These are phyloP conservation scores for Melanerpes aurifrons DNA, from an alignment of 2,113 vertebrate genomes.

Conservation along the genomic window DNA sequence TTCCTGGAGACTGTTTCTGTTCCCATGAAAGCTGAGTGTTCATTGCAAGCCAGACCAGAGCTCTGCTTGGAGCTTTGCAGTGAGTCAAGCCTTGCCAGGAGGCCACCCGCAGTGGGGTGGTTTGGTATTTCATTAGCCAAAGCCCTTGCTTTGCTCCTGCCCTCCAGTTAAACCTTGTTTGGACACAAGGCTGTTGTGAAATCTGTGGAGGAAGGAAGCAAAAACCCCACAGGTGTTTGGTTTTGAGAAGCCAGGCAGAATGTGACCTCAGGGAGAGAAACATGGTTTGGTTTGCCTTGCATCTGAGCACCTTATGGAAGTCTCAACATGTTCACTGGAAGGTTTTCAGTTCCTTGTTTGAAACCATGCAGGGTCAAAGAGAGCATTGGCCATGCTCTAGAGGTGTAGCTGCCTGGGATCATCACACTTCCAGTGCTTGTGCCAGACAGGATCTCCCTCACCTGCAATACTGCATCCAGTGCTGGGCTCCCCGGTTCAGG, in stretches of 20 bases:
- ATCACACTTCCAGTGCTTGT: rapidly evolving
- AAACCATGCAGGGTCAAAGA: background rate
- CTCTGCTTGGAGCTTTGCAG: background rate
- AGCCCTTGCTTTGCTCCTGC: background rate
- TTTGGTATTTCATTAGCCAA: background rate
- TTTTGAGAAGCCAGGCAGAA: background rate
- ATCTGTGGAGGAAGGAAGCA: background rate
- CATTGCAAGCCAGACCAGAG: rapidly evolving
- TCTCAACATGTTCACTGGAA: background rate
- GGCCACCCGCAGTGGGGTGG: rapidly evolving
- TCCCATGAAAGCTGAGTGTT: background rate
- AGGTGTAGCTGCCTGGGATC: background rate
- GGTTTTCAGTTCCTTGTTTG: background rate
- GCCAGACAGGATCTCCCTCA: background rate
- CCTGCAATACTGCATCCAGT: too few relatives aligned
- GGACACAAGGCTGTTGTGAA: rapidly evolving
- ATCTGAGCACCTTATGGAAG: background rate
- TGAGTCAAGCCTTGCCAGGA: background rate
- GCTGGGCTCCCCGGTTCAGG: too few relatives aligned
- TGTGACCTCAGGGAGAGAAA: background rate
- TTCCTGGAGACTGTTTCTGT: background rate
- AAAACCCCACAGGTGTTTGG: background rate
- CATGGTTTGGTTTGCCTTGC: background rate
- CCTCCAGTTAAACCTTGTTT: rapidly evolving
- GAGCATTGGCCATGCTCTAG: rapidly evolving